phyloP scores from a whole-genome alignment of 2,888 invertebrate species.

The Acanthosepion lycidas region DNA sequence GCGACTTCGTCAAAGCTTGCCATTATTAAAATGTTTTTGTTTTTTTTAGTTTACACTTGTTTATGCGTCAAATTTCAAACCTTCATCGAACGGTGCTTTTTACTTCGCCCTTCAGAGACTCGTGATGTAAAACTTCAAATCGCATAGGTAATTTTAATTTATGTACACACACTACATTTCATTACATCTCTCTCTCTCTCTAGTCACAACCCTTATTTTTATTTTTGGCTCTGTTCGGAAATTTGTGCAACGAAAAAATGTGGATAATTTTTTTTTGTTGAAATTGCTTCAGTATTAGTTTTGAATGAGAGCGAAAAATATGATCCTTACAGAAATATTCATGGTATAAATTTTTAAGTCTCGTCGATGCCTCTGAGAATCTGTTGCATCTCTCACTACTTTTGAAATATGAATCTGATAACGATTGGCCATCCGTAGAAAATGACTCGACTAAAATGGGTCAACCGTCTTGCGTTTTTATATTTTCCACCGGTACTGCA shows the following conservation, averaged over 20 bases:
- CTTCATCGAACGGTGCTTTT: no score
- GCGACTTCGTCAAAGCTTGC: no score
- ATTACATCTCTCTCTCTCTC: background rate
- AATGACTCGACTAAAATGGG: background rate
- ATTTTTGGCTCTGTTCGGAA: background rate
- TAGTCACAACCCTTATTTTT: no score
- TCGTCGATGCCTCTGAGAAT: background rate
- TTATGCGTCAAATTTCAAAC: no score
- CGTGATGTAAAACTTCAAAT: no score
- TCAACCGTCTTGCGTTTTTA: conserved; percentile 1
- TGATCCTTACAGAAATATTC: background rate
- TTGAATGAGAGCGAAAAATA: background rate
- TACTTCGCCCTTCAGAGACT: no score
- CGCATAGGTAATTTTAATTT: no score
- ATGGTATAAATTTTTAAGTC: background rate
- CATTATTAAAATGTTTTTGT: no score
- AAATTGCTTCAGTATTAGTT: background rate
- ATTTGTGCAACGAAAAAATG: background rate
- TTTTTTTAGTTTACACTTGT: no score
- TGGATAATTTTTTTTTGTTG: background rate
- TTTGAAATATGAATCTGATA: background rate
- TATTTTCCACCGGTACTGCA: background rate
- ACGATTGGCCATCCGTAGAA: conserved; percentile 33
- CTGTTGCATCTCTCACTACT: background rate
- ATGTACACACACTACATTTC: no score